Evolutionary conservation across 2,888 invertebrate species (phyloP).

Genomic region (Dicyrtoma fusca): DNA sequence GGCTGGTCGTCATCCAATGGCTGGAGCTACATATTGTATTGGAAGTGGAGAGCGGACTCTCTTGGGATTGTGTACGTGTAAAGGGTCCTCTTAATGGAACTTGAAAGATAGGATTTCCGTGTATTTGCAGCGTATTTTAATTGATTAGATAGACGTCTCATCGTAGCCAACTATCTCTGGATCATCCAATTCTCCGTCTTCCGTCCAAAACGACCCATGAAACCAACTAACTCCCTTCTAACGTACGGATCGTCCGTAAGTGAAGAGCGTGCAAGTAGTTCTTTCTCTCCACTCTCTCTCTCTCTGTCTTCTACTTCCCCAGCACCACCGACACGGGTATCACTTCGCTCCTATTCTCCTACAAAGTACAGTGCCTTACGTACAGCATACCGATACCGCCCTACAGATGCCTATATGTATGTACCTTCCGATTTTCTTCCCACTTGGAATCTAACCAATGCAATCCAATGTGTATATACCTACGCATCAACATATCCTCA

Average conservation of each 20-base stretch:
- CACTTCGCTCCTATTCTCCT: background rate
- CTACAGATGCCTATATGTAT: too few species aligned
- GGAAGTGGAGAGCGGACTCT: conserved; percentile 39
- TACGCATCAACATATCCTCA: background rate
- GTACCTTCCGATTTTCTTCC: too few species aligned
- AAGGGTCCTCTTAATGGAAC: conserved; percentile 57
- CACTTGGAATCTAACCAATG: too few species aligned
- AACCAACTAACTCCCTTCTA: conserved; percentile 16
- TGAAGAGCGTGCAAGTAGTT: conserved; percentile 10
- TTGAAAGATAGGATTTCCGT: conserved; percentile 58
- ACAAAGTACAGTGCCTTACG: too few species aligned
- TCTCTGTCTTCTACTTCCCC: conserved; percentile 21
- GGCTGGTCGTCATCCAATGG: background rate
- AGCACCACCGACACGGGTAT: background rate
- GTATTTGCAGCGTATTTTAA: conserved; percentile 57
- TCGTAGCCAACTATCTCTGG: conserved; percentile 45
- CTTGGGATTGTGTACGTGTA: conserved; percentile 52
- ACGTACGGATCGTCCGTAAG: conserved; percentile 27
- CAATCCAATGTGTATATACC: background rate
- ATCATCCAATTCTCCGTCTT: conserved; percentile 41
- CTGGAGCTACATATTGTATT: conserved; percentile 31
- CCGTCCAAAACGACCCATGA: conserved; percentile 25
- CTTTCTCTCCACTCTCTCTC: conserved; percentile 12
- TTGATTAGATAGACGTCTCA: conserved; percentile 57
- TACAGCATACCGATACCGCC: too few species aligned